phyloP scores from a whole-genome alignment of 2,113 vertebrate genomes.

The Peromyscus californicus region DNA sequence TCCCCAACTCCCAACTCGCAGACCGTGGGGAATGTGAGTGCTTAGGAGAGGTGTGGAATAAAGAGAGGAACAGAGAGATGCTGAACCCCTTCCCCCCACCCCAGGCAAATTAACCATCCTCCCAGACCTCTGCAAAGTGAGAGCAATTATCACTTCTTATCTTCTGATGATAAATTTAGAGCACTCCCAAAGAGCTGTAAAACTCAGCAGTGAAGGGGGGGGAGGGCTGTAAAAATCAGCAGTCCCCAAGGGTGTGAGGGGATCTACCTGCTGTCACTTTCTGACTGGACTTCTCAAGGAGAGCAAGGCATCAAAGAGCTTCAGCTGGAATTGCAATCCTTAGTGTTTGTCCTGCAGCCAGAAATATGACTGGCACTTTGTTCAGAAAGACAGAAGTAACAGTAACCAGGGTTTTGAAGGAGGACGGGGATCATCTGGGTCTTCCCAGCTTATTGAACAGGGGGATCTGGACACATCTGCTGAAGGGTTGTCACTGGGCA shows the following conservation, averaged over 20 bases:
- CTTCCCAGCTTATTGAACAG: not conserved
- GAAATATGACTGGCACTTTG: conserved; percentile 24
- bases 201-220: not conserved
- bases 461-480: too few relatives aligned
- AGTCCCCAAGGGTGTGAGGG: not conserved
- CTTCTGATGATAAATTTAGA: not conserved
- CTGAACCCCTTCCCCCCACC: not conserved
- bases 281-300: conserved; percentile 3
- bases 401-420: not conserved
- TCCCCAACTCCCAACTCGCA: not conserved
- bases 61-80: conserved; percentile 15
- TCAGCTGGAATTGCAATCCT: conserved; percentile 16
- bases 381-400: not conserved
- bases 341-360: not conserved
- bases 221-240: not conserved
- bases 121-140: not conserved
- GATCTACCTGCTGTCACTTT: not conserved
- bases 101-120: not conserved
- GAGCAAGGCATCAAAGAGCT: not conserved
- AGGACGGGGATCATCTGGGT: not conserved
- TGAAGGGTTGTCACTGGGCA: not conserved
- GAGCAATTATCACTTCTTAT: not conserved
- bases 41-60: not conserved
- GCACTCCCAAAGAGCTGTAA: not conserved
- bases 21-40: not conserved